Percentiles rank a stretch among this genome's conserved stretches.
Conservation (phyloP, 2,888 invertebrate genomes). For the Hedychridium roseum region DNA sequence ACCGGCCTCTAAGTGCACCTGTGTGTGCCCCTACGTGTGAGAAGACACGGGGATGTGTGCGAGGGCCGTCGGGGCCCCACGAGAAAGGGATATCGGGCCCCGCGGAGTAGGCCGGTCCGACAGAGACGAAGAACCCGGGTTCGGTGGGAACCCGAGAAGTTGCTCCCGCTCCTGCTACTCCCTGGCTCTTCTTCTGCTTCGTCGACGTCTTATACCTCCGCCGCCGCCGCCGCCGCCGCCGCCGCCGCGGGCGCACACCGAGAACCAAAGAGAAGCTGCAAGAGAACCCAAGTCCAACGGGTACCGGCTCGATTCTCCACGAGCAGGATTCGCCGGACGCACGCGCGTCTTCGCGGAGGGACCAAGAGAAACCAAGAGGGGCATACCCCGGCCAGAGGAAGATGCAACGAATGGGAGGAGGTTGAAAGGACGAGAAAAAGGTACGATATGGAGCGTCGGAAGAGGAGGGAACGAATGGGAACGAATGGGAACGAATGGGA, state of each 20-base stretch:
- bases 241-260: conserved; percentile 16
- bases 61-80: conserved; percentile 31
- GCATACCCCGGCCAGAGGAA: too few species aligned
- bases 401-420: conserved; percentile 1
- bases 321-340: conserved; percentile 16
- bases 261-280: too few species aligned
- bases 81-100: conserved; percentile 35
- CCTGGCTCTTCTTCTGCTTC: too few species aligned
- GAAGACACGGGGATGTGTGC: too few species aligned
- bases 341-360: neutral
- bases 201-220: too few species aligned
- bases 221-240: conserved; percentile 37
- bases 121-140: conserved; percentile 37
- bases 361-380: conserved; percentile 8
- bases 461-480: neutral
- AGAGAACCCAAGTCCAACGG: too few species aligned
- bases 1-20: too few species aligned
- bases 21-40: too few species aligned
- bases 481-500: neutral
- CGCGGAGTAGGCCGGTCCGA: conserved; percentile 25
- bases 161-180: too few species aligned
- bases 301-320: conserved; percentile 15
- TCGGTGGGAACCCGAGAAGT: conserved; percentile 55
- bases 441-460: neutral
- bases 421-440: neutral